These are phyloP conservation scores for Liopterus haemorrhoidalis DNA, from an alignment of 2,888 invertebrate species.

Conservation along the genomic window DNA sequence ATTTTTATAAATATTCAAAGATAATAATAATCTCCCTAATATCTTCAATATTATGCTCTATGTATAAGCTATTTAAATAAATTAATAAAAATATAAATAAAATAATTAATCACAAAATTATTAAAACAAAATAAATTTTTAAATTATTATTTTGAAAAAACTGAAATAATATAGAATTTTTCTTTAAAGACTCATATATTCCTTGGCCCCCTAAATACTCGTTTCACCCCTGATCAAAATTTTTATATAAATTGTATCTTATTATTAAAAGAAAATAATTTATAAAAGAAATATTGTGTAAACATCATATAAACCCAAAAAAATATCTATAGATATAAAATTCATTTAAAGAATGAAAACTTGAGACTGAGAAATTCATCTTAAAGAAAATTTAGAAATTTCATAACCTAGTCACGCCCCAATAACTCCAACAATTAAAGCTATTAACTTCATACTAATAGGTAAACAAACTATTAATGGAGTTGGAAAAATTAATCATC, in stretches of 20 bases:
- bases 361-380: constrained; percentile 43
- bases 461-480: too few relatives aligned
- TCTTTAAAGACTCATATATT: constrained; percentile 29
- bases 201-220: constrained; percentile 35
- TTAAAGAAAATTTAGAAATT: constrained; percentile 46
- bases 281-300: constrained; percentile 45
- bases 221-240: constrained; percentile 36
- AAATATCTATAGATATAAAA: constrained; percentile 35
- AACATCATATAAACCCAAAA: constrained; percentile 50
- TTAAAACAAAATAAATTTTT: too few relatives aligned
- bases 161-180: constrained; percentile 4
- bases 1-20: constrained; percentile 40
- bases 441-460: too few relatives aligned
- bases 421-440: too few relatives aligned
- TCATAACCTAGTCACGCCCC: constrained; percentile 46
- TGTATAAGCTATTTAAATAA: constrained; percentile 45
- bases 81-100: too few relatives aligned
- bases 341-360: constrained; percentile 45
- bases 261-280: constrained; percentile 46
- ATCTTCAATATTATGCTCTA: constrained; percentile 49
- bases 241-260: too few relatives aligned
- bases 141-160: too few relatives aligned
- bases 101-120: too few relatives aligned
- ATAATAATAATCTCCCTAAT: constrained; percentile 41
- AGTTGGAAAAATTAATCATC: constrained; percentile 51